Conservation (phyloP, 1,140 invertebrate genomes). For the Meloidogyne hapla region DNA sequence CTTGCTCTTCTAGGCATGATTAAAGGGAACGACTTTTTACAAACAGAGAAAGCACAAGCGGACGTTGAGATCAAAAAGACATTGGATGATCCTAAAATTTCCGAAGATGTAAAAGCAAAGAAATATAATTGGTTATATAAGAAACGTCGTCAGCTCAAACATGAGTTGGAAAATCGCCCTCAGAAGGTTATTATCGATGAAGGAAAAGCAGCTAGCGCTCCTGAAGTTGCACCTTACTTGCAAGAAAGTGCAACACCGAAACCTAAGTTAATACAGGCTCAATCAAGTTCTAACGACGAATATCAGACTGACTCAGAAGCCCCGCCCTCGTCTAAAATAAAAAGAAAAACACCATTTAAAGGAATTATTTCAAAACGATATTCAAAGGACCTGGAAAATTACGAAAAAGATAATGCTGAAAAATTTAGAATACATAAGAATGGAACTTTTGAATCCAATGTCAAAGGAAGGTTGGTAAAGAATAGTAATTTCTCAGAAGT, state of each 20-base stretch:
- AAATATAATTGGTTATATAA: constrained; percentile 16
- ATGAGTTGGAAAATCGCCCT: constrained; percentile 4
- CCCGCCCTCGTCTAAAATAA: background rate
- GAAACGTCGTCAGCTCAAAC: constrained; percentile 12
- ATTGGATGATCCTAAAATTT: background rate
- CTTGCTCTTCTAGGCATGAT: background rate
- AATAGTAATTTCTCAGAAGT: too few species aligned
- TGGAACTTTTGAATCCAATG: too few species aligned
- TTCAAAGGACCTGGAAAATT: too few species aligned
- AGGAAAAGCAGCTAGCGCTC: background rate
- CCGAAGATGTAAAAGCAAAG: background rate
- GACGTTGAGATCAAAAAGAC: constrained; percentile 4
- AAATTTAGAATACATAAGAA: too few species aligned
- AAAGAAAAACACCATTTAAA: background rate
- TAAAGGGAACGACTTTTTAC: background rate
- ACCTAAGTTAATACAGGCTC: too few species aligned
- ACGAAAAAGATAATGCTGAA: too few species aligned
- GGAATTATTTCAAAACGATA: background rate
- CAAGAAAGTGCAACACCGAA: too few species aligned
- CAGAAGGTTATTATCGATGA: constrained; percentile 16
- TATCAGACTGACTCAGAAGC: background rate
- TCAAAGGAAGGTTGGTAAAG: too few species aligned
- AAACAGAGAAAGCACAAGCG: background rate
- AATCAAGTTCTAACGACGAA: background rate
- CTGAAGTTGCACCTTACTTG: constrained; percentile 4